Base-by-base conservation (phyloP, 2,888 invertebrate species). In the Volucella zonaria region DNA sequence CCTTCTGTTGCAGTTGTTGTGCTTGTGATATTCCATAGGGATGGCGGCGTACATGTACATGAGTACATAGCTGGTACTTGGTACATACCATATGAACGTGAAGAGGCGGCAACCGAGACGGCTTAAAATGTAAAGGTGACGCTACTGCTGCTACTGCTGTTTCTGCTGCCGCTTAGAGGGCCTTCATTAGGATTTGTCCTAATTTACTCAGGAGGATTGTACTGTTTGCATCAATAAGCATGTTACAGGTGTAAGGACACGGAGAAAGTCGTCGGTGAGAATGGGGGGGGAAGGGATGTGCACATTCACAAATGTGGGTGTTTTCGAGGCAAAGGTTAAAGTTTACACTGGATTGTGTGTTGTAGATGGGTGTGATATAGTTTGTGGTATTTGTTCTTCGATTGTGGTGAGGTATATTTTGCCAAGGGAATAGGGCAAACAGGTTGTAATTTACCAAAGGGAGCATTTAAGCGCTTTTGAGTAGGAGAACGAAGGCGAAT, bases 201-300 rank as follows among this genome's bases (percentile, higher is more conserved):
- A 85, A 81, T 85, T 85, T 81, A 81, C 85, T 77, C 85, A 73
- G 73, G 85, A 76, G 85, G 64, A 81, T 85, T 85, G 81, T 68
- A 62, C 45, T 58, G 76, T 85, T 80, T 85, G 85, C 85, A 81
- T 85, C 77, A 85, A 81, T 85, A 81, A 81, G 85, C 81, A 77
- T 77, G 71, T 58, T 31, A 31, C 31, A 31, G 31, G 31, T 31
- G 31, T 31, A 31, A 31, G 31, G 31, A 31, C 31, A 31, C 76
- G 61, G 68, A 77, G 81, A 76, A 85, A 81, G 68, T 83, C 66
- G 66, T 68, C 76, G 70, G 45, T 79, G 56, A 31, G 61, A 23
- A 61, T 23, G 14, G 59, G 47, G 14, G 14, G 9, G 40, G 51
- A n/a, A 31, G 40, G n/a, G 45, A 74, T 74, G 56, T 61, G 18